Percentiles rank a stretch among this genome's conserved stretches.
These are phyloP conservation scores for Mirza zaza DNA, from an alignment of 2,113 vertebrate genomes.

Conservation along the genomic window DNA sequence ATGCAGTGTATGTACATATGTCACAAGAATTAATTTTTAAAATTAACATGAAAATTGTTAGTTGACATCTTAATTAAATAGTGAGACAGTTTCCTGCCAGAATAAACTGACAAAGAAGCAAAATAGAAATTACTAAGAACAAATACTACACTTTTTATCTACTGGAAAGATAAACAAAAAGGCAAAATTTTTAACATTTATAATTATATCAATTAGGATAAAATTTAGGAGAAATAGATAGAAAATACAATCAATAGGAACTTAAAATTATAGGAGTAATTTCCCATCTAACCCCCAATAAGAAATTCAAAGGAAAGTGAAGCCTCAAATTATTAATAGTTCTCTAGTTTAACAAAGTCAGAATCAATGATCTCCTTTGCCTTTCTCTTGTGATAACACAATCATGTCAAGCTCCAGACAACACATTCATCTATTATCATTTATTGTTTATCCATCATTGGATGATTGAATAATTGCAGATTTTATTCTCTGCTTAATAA, in stretches of 20 bases:
- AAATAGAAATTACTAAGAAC: not conserved
- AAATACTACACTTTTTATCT: not conserved
- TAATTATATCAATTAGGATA: not conserved
- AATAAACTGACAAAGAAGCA: not conserved
- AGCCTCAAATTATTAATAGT: not conserved
- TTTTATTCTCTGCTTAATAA: not conserved
- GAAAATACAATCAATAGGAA: not conserved
- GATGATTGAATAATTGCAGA: not conserved
- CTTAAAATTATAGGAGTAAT: not conserved
- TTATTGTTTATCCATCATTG: not conserved
- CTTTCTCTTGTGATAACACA: not conserved
- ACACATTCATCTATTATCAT: not conserved
- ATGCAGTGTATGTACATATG: not conserved
- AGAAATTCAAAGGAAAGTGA: not conserved
- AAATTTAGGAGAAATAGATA: not conserved
- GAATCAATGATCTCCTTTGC: not conserved
- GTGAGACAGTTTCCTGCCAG: not conserved
- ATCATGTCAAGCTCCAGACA: not conserved
- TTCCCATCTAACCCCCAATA: not conserved
- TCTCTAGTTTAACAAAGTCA: not conserved
- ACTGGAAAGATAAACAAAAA: not conserved
- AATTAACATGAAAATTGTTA: not conserved
- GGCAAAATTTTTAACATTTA: not conserved
- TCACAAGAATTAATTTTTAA: not conserved
- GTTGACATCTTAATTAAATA: not conserved